Percentiles rank a stretch among this genome's conserved stretches.
Conservation (phyloP, 1,140 invertebrate species). For the Conus ventricosus region DNA sequence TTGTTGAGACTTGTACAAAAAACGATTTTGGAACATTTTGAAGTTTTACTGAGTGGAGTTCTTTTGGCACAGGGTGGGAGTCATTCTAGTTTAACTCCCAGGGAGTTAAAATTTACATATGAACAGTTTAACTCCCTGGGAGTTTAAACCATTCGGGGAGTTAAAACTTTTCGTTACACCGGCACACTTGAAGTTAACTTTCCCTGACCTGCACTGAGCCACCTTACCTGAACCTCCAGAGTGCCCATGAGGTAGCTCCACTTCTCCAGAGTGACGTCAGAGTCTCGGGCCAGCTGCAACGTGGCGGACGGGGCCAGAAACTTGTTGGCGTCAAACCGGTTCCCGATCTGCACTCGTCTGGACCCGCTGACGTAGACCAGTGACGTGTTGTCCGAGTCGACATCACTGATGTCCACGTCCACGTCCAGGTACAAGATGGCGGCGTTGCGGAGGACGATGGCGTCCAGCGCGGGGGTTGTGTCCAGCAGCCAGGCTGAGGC, state of each 20-base stretch:
- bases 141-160: no score
- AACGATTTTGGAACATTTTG: no score
- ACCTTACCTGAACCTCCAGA: slow-evolving; percentile 21
- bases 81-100: no score
- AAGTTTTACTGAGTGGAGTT: no score
- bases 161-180: no score
- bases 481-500: slow-evolving; percentile 53
- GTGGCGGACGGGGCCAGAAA: slow-evolving; percentile 44
- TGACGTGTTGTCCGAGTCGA: slow-evolving; percentile 45
- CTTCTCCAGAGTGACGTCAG: slow-evolving; percentile 37
- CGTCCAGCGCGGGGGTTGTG: slow-evolving; percentile 38
- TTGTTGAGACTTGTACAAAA: no score
- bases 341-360: slow-evolving; percentile 38
- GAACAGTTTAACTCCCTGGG: no score
- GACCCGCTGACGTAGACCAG: slow-evolving; percentile 47
- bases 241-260: slow-evolving; percentile 45
- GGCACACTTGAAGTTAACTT: no score
- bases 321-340: slow-evolving; percentile 45
- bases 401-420: slow-evolving; percentile 39
- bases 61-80: no score
- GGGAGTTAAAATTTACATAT: no score
- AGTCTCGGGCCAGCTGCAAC: slow-evolving; percentile 32
- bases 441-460: slow-evolving; percentile 49
- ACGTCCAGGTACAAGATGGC: slow-evolving; percentile 50
- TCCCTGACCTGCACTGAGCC: not conserved